phyloP scores from a whole-genome alignment of 2,888 invertebrate genomes.

The Sturmia bella region DNA sequence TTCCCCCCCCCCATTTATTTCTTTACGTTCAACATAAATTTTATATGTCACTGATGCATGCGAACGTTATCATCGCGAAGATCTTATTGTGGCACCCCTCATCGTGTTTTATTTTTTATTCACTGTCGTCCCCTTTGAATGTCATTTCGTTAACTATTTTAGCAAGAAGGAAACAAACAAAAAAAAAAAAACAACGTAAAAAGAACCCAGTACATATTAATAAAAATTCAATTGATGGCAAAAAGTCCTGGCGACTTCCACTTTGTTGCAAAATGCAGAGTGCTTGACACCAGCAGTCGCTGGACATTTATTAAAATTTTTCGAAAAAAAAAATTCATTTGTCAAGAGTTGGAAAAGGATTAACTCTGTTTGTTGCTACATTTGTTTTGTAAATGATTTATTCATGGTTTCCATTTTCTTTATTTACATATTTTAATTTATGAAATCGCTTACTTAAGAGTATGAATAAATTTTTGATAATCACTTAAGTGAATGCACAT shows the following conservation, averaged over 20 bases:
- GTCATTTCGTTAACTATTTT: slow-evolving; percentile 17
- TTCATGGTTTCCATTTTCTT: not conserved
- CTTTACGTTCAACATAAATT: slow-evolving; percentile 51
- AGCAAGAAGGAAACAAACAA: slow-evolving; percentile 23
- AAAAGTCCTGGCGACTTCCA: slow-evolving; percentile 38
- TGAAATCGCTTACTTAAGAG: too few species aligned
- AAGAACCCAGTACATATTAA: not conserved
- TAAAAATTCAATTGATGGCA: slow-evolving; percentile 45
- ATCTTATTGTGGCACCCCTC: slow-evolving; percentile 34
- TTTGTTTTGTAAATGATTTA: too few species aligned
- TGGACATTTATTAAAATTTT: slow-evolving; percentile 41
- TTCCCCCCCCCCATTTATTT: not conserved
- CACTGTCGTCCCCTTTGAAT: not conserved
- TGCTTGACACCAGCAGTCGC: slow-evolving; percentile 28
- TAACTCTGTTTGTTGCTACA: slow-evolving; percentile 55
- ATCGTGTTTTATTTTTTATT: not conserved
- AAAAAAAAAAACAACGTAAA: not conserved
- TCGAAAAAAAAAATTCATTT: not conserved
- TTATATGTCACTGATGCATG: slow-evolving; percentile 50
- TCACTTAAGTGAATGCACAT: too few species aligned
- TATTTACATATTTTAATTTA: not conserved
- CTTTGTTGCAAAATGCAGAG: slow-evolving; percentile 29
- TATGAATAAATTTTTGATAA: too few species aligned
- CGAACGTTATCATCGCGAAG: slow-evolving; percentile 61
- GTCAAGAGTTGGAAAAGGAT: slow-evolving; percentile 30